These are phyloP conservation scores for Ylistrum balloti DNA, from an alignment of 1,140 invertebrate genomes.

Conservation along the genomic window DNA sequence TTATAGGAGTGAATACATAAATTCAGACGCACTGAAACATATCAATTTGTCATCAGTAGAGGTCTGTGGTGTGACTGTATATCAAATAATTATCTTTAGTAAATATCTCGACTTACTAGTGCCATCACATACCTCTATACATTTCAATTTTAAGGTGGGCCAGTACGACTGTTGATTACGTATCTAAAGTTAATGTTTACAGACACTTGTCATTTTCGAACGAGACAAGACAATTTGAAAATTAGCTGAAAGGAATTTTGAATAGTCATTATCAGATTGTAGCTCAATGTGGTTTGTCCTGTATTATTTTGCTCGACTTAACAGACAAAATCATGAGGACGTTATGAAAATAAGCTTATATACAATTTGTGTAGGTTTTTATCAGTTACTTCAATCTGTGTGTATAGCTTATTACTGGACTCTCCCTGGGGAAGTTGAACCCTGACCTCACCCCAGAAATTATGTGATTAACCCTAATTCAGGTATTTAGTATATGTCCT, in stretches of 20 bases:
- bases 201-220: slow-evolving; percentile 38
- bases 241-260: slow-evolving; percentile 39
- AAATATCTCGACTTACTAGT: neutral
- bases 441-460: neutral
- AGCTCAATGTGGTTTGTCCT: neutral
- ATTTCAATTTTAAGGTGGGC: slow-evolving; percentile 25
- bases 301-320: slow-evolving; percentile 21
- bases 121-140: neutral
- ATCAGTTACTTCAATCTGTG: neutral
- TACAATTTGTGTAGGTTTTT: neutral
- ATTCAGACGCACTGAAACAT: neutral
- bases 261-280: slow-evolving; percentile 8
- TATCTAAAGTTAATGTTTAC: slow-evolving; percentile 10
- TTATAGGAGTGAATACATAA: neutral
- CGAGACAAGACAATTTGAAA: slow-evolving; percentile 39
- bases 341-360: neutral
- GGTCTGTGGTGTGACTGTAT: neutral
- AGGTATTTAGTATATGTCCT: slow-evolving; percentile 18
- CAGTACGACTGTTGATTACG: neutral
- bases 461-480: slow-evolving; percentile 12
- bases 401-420: neutral
- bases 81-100: neutral
- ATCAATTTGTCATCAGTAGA: slow-evolving; percentile 11
- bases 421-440: slow-evolving; percentile 4
- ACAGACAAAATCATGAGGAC: neutral